These are phyloP conservation scores for Drosophila yooni DNA, from an alignment of 2,888 invertebrate genomes.

Conservation along the genomic window DNA sequence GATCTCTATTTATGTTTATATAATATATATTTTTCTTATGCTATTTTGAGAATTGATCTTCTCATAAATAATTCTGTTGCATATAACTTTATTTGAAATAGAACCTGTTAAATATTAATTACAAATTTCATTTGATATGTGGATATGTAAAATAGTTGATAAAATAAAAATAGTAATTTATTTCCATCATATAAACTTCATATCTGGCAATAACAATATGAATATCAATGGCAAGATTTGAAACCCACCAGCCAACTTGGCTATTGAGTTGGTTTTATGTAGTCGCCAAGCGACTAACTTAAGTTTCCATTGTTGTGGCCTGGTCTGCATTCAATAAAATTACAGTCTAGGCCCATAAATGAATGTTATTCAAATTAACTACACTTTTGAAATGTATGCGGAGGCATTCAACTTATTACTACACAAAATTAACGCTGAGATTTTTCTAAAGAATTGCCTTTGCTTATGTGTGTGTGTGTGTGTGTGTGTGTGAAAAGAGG, in stretches of 20 bases:
- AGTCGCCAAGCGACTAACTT: constrained; percentile 24
- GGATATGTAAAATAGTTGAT: no score
- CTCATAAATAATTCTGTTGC: neutral
- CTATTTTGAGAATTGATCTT: neutral
- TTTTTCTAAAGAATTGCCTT: constrained; percentile 69
- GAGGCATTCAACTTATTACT: constrained; percentile 62
- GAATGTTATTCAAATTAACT: constrained; percentile 55
- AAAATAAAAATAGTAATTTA: neutral
- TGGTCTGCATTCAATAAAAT: constrained; percentile 29
- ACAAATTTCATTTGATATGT: neutral
- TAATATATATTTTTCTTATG: neutral
- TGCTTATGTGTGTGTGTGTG: constrained; percentile 11
- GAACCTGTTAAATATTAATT: neutral
- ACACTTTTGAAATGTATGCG: constrained; percentile 33
- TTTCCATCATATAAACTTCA: neutral
- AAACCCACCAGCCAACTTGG: neutral
- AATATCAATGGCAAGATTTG: neutral
- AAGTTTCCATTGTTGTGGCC: constrained; percentile 23
- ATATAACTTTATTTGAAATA: neutral
- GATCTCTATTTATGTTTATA: neutral
- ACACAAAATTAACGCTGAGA: constrained; percentile 63
- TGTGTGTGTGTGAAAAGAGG: constrained; percentile 30
- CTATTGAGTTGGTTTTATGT: constrained; percentile 1
- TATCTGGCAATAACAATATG: neutral
- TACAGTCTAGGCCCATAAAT: constrained; percentile 31